Percentiles rank a stretch among this genome's conserved stretches.
These are phyloP conservation scores for Brassicogethes aeneus DNA, from an alignment of 2,888 invertebrate species.

Conservation along the genomic window DNA sequence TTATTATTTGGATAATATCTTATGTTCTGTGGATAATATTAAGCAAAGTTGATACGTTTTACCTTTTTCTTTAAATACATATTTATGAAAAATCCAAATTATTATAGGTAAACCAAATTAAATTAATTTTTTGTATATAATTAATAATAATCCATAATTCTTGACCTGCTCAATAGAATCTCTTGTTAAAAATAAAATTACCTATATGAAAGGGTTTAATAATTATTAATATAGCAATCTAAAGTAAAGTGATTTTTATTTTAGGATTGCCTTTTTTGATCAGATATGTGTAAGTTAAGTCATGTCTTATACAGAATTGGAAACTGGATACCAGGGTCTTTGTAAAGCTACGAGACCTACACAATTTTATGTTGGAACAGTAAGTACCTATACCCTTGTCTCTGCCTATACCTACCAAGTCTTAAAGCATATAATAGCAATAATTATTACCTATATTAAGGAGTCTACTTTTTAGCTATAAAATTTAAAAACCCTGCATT, in stretches of 20 bases:
- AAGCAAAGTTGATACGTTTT: too few species aligned
- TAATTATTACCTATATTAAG: conserved; percentile 13
- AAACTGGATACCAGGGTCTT: conserved; percentile 86
- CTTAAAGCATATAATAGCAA: not conserved
- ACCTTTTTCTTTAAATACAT: too few species aligned
- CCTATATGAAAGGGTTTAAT: not conserved
- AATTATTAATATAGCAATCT: too few species aligned
- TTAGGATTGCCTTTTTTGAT: not conserved
- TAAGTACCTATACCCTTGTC: too few species aligned
- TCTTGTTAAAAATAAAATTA: conserved; percentile 4
- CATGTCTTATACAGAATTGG: conserved; percentile 89
- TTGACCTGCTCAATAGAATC: conserved; percentile 13
- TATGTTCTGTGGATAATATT: too few species aligned
- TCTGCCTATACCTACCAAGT: conserved; percentile 5
- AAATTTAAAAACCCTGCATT: too few species aligned
- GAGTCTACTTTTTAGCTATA: too few species aligned
- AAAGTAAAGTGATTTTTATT: too few species aligned
- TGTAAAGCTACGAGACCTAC: conserved; percentile 54
- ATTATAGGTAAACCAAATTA: too few species aligned
- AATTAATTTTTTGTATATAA: too few species aligned
- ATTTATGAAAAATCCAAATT: too few species aligned
- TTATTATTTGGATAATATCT: too few species aligned
- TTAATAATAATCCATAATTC: conserved; percentile 10
- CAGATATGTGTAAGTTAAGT: conserved; percentile 6
- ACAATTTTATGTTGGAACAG: conserved; percentile 65